These are phyloP conservation scores for Discoglossus pictus DNA, from an alignment of 2,797 vertebrate species.

Conservation along the genomic window DNA sequence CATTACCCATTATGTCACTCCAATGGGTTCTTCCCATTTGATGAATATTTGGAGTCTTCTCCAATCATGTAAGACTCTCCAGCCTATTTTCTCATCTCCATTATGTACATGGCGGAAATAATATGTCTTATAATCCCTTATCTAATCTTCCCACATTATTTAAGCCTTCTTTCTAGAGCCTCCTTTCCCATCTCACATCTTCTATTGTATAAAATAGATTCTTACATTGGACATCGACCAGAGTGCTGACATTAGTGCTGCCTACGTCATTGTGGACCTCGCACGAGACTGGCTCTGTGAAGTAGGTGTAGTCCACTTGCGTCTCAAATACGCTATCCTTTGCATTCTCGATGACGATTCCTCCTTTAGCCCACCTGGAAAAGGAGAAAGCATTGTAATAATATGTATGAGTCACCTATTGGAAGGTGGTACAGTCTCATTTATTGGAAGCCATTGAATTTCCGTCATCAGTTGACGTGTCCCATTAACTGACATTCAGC, in stretches of 20 bases:
- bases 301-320: constrained; percentile 91
- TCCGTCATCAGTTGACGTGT: too few relatives aligned
- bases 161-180: too few relatives aligned
- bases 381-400: too few relatives aligned
- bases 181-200: neutral
- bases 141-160: neutral
- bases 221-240: constrained; percentile 96
- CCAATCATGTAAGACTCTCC: neutral
- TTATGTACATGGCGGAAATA: too few relatives aligned
- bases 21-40: too few relatives aligned
- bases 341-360: constrained; percentile 86
- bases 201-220: neutral
- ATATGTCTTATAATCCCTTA: neutral
- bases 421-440: too few relatives aligned
- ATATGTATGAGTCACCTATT: too few relatives aligned
- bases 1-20: too few relatives aligned
- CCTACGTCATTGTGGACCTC: constrained; percentile 93
- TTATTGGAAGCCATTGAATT: too few relatives aligned
- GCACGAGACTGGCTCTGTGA: constrained; percentile 94
- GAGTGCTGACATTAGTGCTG: constrained; percentile 93
- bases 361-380: constrained; percentile 91
- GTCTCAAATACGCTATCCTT: constrained; percentile 85
- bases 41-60: too few relatives aligned
- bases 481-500: too few relatives aligned
- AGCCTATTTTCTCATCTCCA: neutral